Conservation (phyloP, 2,113 vertebrate genomes). For the Mobula birostris region DNA sequence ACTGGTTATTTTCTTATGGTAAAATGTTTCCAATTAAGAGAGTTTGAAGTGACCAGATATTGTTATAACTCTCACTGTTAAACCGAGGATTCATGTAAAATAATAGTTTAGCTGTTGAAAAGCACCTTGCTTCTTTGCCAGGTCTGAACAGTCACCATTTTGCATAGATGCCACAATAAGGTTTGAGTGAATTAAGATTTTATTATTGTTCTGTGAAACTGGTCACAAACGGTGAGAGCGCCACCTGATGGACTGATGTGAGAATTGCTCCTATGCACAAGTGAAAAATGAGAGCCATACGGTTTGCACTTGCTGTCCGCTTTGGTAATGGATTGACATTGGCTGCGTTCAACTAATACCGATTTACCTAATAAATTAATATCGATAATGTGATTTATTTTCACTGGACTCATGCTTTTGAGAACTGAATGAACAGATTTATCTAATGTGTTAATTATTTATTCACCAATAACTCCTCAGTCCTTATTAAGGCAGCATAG, state of each 20-base stretch:
- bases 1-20: slow-evolving; percentile 75
- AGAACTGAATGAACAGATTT: not conserved
- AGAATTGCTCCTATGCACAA: not conserved
- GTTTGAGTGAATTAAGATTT: slow-evolving; percentile 97
- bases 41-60: slow-evolving; percentile 99
- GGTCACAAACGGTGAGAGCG: slow-evolving; percentile 71
- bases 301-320: not conserved
- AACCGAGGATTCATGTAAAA: slow-evolving; percentile 99
- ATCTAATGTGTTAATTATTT: not conserved
- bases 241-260: slow-evolving; percentile 64
- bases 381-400: not conserved
- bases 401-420: not conserved
- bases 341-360: not conserved
- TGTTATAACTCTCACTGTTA: slow-evolving; percentile 99
- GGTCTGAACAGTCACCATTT: slow-evolving; percentile 97
- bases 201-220: slow-evolving; percentile 80
- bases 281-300: not conserved
- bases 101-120: slow-evolving; percentile 98
- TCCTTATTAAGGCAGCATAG: not conserved
- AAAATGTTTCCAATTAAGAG: slow-evolving; percentile 93
- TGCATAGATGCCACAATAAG: slow-evolving; percentile 99
- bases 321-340: not conserved
- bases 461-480: too few species aligned
- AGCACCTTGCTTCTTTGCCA: slow-evolving; percentile 99
- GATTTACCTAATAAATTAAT: not conserved